These are phyloP conservation scores for Lamprologus ornatipinnis DNA, from an alignment of 2,113 vertebrate species.

Conservation along the genomic window DNA sequence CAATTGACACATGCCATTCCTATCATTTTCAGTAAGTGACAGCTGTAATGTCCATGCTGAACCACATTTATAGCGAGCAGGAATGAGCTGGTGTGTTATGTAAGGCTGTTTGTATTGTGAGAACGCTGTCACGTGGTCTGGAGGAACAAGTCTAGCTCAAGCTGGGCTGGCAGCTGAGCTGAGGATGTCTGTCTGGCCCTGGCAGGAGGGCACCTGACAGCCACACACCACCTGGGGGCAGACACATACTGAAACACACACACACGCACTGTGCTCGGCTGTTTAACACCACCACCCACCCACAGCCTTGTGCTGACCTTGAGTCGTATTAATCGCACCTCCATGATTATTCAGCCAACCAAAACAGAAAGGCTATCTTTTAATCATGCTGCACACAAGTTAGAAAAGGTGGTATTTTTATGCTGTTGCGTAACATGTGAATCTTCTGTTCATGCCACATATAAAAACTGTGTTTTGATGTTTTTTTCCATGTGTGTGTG, in stretches of 20 bases:
- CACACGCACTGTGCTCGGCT: not conserved
- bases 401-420: not conserved
- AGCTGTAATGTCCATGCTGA: not conserved
- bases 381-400: conserved; percentile 24
- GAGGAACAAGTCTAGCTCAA: conserved; percentile 39
- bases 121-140: conserved; percentile 51
- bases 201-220: conserved; percentile 58
- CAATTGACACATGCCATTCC: not conserved
- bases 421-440: not conserved
- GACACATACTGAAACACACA: conserved; percentile 29
- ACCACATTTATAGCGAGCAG: conserved; percentile 34
- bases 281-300: conserved; percentile 29
- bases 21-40: not conserved
- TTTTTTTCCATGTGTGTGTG: not conserved
- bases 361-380: conserved; percentile 42
- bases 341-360: conserved; percentile 39
- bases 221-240: conserved; percentile 47
- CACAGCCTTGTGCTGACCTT: conserved; percentile 47
- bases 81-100: conserved; percentile 25
- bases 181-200: conserved; percentile 37
- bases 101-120: conserved; percentile 51
- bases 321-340: conserved; percentile 42
- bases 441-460: not conserved
- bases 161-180: conserved; percentile 32
- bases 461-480: not conserved